Evolutionary conservation across 2,113 vertebrate genomes (phyloP), one percentile per base, ranked within the genome.

Genomic region (Protomyctophum bolini): DNA sequence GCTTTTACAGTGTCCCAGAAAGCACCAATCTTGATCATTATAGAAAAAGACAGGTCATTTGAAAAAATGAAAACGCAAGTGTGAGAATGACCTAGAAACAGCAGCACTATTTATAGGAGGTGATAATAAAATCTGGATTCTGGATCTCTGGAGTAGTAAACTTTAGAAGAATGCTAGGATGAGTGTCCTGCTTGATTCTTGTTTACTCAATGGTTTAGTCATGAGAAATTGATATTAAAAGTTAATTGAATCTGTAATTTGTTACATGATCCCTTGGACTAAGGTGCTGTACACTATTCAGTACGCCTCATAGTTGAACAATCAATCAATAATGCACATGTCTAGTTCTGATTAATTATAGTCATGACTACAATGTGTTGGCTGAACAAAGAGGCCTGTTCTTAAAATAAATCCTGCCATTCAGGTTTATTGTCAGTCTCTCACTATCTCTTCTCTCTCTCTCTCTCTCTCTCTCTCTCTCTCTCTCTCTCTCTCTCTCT

Each of bases 51-150:
- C 49, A 49, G 73, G 66, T 73, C 68, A 59, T 75, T 74, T 70
- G 41, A 55, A 80, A 83, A 82, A 58, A 54, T 60, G 58, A 78
- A 85, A 85, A 83, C 69, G 70, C 81, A 68, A 66, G 67, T 50
- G 60, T 82, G 82, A 84, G 71, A 21, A 46, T 91, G 91, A 92
- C 91, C 91, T 60, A 92, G 88, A 92, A 92, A 57, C 63, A 77
- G 67, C 73, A 50, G 76, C 48, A 70, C 90, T 92, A 92, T 91
- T 91, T 82, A 87, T 91, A 91, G 88, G 61, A 52, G 41, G 63
- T 75, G 88, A 89, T 86, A 77, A 86, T 82, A 85, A 83, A 83
- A 83, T 62, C 45, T 77, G 54, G 64, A 70, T 70, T 82, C 67
- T 82, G 57, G 70, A 86, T 86, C 33, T 21, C 75, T 75, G 68